These are phyloP conservation scores for Periplaneta americana DNA, from an alignment of 1,140 invertebrate species.

Conservation along the genomic window DNA sequence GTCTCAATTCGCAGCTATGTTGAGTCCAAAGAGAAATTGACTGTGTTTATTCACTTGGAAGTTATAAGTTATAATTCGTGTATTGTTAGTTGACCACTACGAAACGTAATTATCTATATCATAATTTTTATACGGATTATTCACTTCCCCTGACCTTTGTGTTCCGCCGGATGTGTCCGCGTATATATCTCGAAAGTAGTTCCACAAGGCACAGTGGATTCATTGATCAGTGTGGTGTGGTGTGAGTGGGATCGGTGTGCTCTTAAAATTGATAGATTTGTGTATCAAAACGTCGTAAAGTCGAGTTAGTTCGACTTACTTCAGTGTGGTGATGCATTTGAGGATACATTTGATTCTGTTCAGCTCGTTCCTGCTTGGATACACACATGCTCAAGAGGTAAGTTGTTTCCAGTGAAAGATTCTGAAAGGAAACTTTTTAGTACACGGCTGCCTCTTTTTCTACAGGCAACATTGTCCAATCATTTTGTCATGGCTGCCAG, in stretches of 20 bases:
- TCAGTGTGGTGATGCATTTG: constrained; percentile 12
- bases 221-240: constrained; percentile 14
- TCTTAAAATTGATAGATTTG: constrained; percentile 10
- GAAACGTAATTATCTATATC: not conserved
- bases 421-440: not conserved
- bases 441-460: not conserved
- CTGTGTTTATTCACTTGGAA: not conserved
- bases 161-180: not conserved
- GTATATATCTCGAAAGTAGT: not conserved
- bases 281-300: constrained; percentile 13
- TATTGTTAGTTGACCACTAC: not conserved
- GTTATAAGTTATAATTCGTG: not conserved
- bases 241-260: constrained; percentile 9
- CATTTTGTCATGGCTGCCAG: constrained; percentile 6
- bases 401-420: not conserved
- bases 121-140: not conserved
- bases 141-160: not conserved
- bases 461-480: not conserved
- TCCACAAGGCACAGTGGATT: not conserved
- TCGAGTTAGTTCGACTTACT: constrained; percentile 9
- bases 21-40: not conserved
- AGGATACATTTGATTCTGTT: constrained; percentile 4
- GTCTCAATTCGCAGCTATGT: not conserved
- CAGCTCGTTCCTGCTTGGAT: constrained; percentile 8
- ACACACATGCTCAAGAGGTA: constrained; percentile 7